Evolutionary conservation across 2,113 vertebrate species (phyloP).

Genomic region (Myodes glareolus): DNA sequence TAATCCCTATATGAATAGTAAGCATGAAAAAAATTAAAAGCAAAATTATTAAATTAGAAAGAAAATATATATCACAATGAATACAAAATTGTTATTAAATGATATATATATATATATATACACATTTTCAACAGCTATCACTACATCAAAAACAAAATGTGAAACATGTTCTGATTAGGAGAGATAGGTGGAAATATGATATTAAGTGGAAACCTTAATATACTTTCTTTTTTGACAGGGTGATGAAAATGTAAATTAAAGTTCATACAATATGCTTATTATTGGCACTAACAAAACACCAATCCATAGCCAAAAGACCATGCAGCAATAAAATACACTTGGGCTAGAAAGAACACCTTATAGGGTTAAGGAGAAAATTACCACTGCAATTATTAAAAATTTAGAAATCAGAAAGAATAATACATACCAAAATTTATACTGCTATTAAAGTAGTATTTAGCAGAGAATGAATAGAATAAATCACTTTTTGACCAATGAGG

Average conservation of each 20-base stretch:
- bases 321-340: background rate
- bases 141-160: conserved; percentile 27
- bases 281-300: background rate
- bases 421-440: background rate
- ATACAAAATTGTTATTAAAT: conserved; percentile 41
- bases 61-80: conserved; percentile 25
- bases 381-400: background rate
- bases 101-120: conserved; percentile 26
- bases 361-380: conserved; percentile 25
- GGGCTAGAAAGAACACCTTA: background rate
- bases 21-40: conserved; percentile 43
- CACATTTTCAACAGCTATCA: no score
- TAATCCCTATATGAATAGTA: conserved; percentile 8
- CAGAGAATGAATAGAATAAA: background rate
- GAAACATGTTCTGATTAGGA: conserved; percentile 42
- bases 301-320: background rate
- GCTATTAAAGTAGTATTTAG: background rate
- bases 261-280: conserved; percentile 22
- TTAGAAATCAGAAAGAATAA: conserved; percentile 36
- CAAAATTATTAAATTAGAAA: conserved; percentile 31
- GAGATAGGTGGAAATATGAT: conserved; percentile 5
- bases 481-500: background rate
- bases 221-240: background rate
- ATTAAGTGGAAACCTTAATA: conserved; percentile 28
- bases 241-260: conserved; percentile 54